Base-by-base conservation (phyloP, 1,140 invertebrate genomes). In the Drosophila melanogaster region DNA sequence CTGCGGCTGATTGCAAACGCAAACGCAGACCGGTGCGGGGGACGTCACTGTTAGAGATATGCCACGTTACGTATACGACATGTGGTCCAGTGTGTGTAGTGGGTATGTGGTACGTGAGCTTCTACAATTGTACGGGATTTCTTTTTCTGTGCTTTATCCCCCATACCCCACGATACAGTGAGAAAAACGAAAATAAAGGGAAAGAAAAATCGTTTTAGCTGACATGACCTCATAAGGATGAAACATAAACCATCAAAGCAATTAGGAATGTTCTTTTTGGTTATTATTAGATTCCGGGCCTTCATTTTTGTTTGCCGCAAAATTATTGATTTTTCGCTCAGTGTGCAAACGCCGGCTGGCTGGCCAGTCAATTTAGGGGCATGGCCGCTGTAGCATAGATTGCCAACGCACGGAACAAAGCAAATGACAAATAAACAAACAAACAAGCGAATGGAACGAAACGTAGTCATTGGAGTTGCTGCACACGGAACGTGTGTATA, bases 391-490 rank as follows among this genome's bases (percentile, higher is more conserved):
- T 77, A 62, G 83, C 83, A 86, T 87, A 86, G 83, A 86, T 86
- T 86, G 83, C 83, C 83, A 87, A 64, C 53, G 80, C 79, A 87
- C 83, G 83, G 80, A 86, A 86, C 83, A 86, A 86, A 87, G 83
- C 83, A 87, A 87, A 87, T 81, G 83, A 89, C 84, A 89, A 86
- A 86, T 87, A 86, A 87, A 86, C 83, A 86, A 87, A 83, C 66
- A 46, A 77, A 81, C 73, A 53, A 77, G 70, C 57, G 49, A 74
- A 74, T 57, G 47, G 58, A 62, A 62, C 66, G 73, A 86, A 86
- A 86, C 78, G 78, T 71, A 59, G 80, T 73, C 55, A 65, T 64
- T 59, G 47, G 73, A 51, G 50, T 44, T 47, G 38, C 55, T 54
- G 71, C 71, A 80, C 78, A 87, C 65, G 56, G 46, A 74, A 77